Conservation (phyloP, 2,113 vertebrate genomes). For the Percopsis transmontana region DNA sequence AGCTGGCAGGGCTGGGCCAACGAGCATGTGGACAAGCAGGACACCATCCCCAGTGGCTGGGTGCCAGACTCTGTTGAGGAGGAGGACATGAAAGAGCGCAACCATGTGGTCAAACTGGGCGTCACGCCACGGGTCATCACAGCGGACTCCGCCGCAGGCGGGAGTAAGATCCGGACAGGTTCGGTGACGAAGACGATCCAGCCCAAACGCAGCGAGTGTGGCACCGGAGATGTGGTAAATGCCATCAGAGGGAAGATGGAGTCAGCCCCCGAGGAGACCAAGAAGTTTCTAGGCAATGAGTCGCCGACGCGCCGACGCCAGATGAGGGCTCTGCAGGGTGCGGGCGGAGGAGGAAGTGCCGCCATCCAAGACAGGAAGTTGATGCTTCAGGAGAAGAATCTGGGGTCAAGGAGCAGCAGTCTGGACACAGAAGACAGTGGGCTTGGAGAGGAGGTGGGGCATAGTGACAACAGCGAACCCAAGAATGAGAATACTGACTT, state of each 20-base stretch:
- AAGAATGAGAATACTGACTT: conserved; percentile 37
- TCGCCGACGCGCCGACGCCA: conserved; percentile 75
- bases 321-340: conserved; percentile 58
- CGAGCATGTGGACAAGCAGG: conserved; percentile 65
- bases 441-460: conserved; percentile 67
- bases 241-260: conserved; percentile 72
- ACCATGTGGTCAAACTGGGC: conserved; percentile 47
- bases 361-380: conserved; percentile 59
- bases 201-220: conserved; percentile 60
- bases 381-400: conserved; percentile 60
- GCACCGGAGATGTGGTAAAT: conserved; percentile 57
- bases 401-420: conserved; percentile 69
- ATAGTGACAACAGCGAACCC: conserved; percentile 60
- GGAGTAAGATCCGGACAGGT: conserved; percentile 57
- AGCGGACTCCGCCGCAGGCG: neutral
- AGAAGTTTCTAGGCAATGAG: conserved; percentile 68
- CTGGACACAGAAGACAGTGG: conserved; percentile 77
- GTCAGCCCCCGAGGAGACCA: conserved; percentile 54
- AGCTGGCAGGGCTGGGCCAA: conserved; percentile 81
- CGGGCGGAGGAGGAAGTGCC: conserved; percentile 31
- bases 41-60: conserved; percentile 76
- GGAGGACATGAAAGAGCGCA: conserved; percentile 21
- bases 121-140: conserved; percentile 48
- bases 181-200: conserved; percentile 57
- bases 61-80: conserved; percentile 68